phyloP scores from a whole-genome alignment of 2,888 invertebrate genomes.

The Athrips mouffetella region DNA sequence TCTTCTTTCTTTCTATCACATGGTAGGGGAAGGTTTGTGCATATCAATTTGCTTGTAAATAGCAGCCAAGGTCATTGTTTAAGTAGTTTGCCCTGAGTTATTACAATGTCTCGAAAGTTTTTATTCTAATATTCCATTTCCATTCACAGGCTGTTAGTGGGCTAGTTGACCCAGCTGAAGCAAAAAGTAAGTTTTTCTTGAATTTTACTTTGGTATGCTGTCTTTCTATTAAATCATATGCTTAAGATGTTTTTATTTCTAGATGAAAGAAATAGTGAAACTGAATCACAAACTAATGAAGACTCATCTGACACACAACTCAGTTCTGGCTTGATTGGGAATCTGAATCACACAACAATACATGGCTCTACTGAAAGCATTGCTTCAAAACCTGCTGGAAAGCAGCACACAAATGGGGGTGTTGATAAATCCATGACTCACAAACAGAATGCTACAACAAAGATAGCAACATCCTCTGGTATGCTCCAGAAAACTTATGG shows the following conservation, averaged over 20 bases:
- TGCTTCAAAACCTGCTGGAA: conserved; percentile 70
- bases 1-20: too few relatives aligned
- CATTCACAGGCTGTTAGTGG: conserved; percentile 92
- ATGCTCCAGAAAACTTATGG: conserved; percentile 64
- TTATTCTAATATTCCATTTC: too few relatives aligned
- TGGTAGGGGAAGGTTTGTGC: too few relatives aligned
- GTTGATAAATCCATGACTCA: conserved; percentile 62
- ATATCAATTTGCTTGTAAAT: too few relatives aligned
- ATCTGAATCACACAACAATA: conserved; percentile 68
- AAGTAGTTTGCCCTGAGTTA: too few relatives aligned
- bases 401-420: conserved; percentile 70
- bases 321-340: conserved; percentile 61
- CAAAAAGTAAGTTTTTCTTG: conserved; percentile 86
- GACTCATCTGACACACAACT: conserved; percentile 85
- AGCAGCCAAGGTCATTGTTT: too few relatives aligned
- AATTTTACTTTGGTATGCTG: too few relatives aligned
- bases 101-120: too few relatives aligned
- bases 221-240: too few relatives aligned
- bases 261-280: conserved; percentile 92
- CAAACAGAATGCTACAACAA: conserved; percentile 63
- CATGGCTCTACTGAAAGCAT: conserved; percentile 73
- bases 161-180: conserved; percentile 85
- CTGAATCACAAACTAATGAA: conserved; percentile 90
- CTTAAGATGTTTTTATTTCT: conserved; percentile 31
- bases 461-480: conserved; percentile 60